These are phyloP conservation scores for Atta texana DNA, from an alignment of 1,140 invertebrate species.

Conservation along the genomic window DNA sequence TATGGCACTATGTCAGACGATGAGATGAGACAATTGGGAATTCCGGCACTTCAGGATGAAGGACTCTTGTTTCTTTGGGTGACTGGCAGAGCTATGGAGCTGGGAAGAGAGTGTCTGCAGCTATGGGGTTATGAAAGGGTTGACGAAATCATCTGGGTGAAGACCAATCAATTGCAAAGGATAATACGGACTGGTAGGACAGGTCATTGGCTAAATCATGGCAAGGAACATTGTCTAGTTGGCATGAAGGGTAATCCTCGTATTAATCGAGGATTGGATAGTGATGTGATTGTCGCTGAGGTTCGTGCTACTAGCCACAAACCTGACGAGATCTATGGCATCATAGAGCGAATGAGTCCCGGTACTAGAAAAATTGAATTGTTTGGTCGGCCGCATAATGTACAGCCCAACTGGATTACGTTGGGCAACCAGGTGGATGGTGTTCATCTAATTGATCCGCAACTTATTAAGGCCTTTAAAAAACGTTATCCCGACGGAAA, in stretches of 20 bases:
- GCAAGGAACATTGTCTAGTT: slow-evolving; percentile 98
- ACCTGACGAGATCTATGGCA: slow-evolving; percentile 99
- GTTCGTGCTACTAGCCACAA: slow-evolving; percentile 99
- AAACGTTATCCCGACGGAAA: slow-evolving; percentile 98
- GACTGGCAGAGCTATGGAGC: slow-evolving; percentile 98
- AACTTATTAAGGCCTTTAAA: slow-evolving; percentile 95
- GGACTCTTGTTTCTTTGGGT: slow-evolving; percentile 99
- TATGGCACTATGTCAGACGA: slow-evolving; percentile 99
- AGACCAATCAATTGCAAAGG: slow-evolving; percentile 98
- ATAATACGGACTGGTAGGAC: slow-evolving; percentile 98
- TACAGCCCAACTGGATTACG: slow-evolving; percentile 99
- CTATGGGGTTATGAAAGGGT: slow-evolving; percentile 98
- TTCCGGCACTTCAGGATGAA: slow-evolving; percentile 95
- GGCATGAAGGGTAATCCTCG: slow-evolving; percentile 98
- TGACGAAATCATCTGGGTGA: slow-evolving; percentile 99
- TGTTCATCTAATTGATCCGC: slow-evolving; percentile 96
- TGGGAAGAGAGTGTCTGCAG: slow-evolving; percentile 96
- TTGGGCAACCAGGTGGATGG: slow-evolving; percentile 98
- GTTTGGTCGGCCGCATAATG: slow-evolving; percentile 98
- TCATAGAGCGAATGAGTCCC: slow-evolving; percentile 94
- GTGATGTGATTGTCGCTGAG: slow-evolving; percentile 99
- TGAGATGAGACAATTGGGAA: slow-evolving; percentile 97
- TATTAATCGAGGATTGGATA: slow-evolving; percentile 97
- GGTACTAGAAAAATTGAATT: slow-evolving; percentile 99
- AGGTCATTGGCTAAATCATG: slow-evolving; percentile 99